A percentile compares a stretch with the other conserved stretches of the same genome.
Conservation (phyloP, 2,888 invertebrate species). For the Smittia aterrima region DNA sequence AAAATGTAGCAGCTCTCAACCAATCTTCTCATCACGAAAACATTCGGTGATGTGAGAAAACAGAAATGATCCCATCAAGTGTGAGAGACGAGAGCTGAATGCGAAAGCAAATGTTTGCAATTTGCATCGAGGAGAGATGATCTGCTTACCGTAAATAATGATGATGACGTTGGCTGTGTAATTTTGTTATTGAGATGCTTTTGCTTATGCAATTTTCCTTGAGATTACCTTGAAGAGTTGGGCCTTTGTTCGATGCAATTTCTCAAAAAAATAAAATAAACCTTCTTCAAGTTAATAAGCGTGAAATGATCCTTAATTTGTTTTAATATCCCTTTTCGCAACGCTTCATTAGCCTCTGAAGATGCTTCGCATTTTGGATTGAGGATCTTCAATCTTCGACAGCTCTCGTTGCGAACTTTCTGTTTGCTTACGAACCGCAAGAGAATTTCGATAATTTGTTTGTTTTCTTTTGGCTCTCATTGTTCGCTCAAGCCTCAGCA, state of each 20-base stretch:
- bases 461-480: neutral
- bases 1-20: constrained; percentile 2
- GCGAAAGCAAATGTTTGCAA: neutral
- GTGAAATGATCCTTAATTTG: constrained; percentile 37
- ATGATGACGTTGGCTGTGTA: neutral
- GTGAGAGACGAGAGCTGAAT: neutral
- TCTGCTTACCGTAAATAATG: constrained; percentile 36
- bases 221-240: neutral
- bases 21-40: constrained; percentile 16
- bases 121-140: constrained; percentile 3
- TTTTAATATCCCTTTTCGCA: constrained; percentile 22
- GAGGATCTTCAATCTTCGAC: constrained; percentile 34
- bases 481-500: constrained; percentile 18
- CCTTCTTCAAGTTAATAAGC: constrained; percentile 29
- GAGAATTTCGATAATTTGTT: constrained; percentile 3
- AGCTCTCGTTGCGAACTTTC: constrained; percentile 15
- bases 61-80: constrained; percentile 1
- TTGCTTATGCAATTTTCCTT: constrained; percentile 28
- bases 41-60: constrained; percentile 25
- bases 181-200: constrained; percentile 29
- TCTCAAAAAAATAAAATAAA: no score
- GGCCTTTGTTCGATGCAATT: neutral
- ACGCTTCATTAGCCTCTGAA: constrained; percentile 17
- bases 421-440: constrained; percentile 38
- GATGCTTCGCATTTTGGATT: neutral